Base-by-base conservation (phyloP, 2,888 invertebrate genomes). In the Drosophila pseudotakahashii region DNA sequence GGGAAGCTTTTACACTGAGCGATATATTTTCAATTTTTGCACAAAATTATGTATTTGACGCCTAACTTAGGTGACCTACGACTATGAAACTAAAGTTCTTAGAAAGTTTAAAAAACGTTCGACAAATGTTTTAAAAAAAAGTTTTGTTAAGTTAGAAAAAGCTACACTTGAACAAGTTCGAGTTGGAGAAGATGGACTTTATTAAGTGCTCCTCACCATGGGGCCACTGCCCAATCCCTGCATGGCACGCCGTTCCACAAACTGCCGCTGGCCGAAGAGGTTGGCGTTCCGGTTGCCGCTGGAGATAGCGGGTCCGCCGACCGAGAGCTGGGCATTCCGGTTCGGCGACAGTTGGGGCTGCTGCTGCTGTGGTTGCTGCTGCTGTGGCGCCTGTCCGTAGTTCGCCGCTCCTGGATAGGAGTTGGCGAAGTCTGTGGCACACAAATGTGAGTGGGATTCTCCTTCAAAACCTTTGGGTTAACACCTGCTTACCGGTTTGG, bases 181-280 rank as follows among this genome's bases (percentile, higher is more conserved):
- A n/a, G 44, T 44, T 44, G 44, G 14, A 44, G 32, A 14, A 42
- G n/a, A 44, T 41, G 14, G 10, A 47, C 13, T n/a, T 50, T 30
- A 5, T 30, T 30, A 7, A 14, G 36, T 26, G 32, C 2, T 52
- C 82, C 89, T 84, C 44, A 92, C 92, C 92, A 92, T 92, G 70
- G 92, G 91, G 69, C 92, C 92, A 75, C 91, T 90, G 73, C 92
- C 91, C 73, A 92, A 75, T 36, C 91, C 90, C 82, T 94, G 93
- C 91, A 94, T 92, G 75, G 94, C 94, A 93, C 97, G 95, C 89
- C 96, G 94, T 90, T 96, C 96, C 54, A 96, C 94, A 91, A 96
- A 96, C 77, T 95, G 94, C 91, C 97, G 94, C 92, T 96, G 97
- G 77, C 96, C 96, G 91, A 96, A 96, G 76, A 97, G 94, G 83